These are phyloP conservation scores for Elegia similella DNA, from an alignment of 2,888 invertebrate species.

Conservation along the genomic window DNA sequence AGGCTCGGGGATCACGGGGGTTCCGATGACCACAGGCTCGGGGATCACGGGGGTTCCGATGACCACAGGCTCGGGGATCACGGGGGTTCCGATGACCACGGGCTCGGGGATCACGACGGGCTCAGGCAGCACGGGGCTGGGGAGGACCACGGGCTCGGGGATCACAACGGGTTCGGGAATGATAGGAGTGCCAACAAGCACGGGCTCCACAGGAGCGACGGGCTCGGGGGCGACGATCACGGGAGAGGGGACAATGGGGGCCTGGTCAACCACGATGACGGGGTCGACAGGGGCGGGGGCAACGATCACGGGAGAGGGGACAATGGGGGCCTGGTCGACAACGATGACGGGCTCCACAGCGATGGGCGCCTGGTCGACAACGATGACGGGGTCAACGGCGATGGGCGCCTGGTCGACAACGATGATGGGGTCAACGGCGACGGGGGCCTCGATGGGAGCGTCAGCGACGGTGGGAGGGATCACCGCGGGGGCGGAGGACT, in stretches of 20 bases:
- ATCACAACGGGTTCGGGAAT: slow-evolving; percentile 17
- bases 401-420: slow-evolving; percentile 21
- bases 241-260: slow-evolving; percentile 16
- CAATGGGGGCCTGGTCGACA: slow-evolving; percentile 15
- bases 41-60: slow-evolving; percentile 21
- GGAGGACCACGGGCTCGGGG: slow-evolving; percentile 26
- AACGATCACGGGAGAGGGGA: slow-evolving; percentile 15
- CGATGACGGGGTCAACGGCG: slow-evolving; percentile 11
- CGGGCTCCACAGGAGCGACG: slow-evolving; percentile 22
- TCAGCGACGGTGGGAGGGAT: slow-evolving; percentile 20
- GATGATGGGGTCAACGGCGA: slow-evolving; percentile 20
- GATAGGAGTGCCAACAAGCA: slow-evolving; percentile 5
- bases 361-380: slow-evolving; percentile 2
- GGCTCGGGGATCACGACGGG: slow-evolving; percentile 14
- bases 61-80: slow-evolving; percentile 25
- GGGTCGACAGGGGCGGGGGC: slow-evolving; percentile 18
- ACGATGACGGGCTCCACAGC: slow-evolving; percentile 17
- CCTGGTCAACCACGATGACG: slow-evolving; percentile 18
- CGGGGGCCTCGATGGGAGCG: slow-evolving; percentile 20
- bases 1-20: slow-evolving; percentile 12
- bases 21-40: slow-evolving; percentile 13
- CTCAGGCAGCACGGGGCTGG: slow-evolving; percentile 20
- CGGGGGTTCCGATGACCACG: slow-evolving; percentile 14
- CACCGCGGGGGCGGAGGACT: slow-evolving; percentile 23
- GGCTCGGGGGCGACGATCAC: slow-evolving; percentile 23